Conservation (phyloP, 1,140 invertebrate species). For the Calephelis nemesis region DNA sequence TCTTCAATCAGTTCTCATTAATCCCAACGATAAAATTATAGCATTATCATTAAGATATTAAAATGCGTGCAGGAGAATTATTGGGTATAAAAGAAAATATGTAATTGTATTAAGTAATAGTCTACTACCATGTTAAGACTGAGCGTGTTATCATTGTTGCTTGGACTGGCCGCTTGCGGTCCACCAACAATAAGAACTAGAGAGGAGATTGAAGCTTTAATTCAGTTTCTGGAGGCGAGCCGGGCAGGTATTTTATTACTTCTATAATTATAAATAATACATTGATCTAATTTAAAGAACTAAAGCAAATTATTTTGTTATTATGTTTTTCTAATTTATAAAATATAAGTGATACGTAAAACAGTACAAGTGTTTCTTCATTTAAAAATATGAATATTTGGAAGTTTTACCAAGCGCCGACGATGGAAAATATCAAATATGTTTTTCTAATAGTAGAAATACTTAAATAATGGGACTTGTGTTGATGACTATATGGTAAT, state of each 20-base stretch:
- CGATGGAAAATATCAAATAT: too few species aligned
- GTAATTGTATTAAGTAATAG: slow-evolving; percentile 10
- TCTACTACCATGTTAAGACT: slow-evolving; percentile 39
- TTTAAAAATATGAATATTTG: too few species aligned
- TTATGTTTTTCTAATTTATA: too few species aligned
- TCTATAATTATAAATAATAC: not conserved
- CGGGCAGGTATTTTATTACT: slow-evolving; percentile 31
- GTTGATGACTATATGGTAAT: too few species aligned
- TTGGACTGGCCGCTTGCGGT: slow-evolving; percentile 27
- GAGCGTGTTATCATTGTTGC: slow-evolving; percentile 31
- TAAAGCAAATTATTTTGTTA: too few species aligned
- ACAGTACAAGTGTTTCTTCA: too few species aligned
- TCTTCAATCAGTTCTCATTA: not conserved
- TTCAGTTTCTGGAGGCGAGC: slow-evolving; percentile 42
- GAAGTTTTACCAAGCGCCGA: too few species aligned
- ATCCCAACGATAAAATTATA: slow-evolving; percentile 4
- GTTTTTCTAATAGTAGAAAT: too few species aligned
- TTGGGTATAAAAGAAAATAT: slow-evolving; percentile 21
- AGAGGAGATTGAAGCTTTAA: slow-evolving; percentile 44
- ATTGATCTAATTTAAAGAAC: too few species aligned
- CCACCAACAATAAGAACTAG: slow-evolving; percentile 37
- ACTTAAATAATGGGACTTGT: too few species aligned
- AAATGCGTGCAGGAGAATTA: not conserved
- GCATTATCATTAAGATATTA: slow-evolving; percentile 4
- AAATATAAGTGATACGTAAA: too few species aligned